Conservation (phyloP, 1,140 invertebrate genomes). For the Chlorops oryzae region DNA sequence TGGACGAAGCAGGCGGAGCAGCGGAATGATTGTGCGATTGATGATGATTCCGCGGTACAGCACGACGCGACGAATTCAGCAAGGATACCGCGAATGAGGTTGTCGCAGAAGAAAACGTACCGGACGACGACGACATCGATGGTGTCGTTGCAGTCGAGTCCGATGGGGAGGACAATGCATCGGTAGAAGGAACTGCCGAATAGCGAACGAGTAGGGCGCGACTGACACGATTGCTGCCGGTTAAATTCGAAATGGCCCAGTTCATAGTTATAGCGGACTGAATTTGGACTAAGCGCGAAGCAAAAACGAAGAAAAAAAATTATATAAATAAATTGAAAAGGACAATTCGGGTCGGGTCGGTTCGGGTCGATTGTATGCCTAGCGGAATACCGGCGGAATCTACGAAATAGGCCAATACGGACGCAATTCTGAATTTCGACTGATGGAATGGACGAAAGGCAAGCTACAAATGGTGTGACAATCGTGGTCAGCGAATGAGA, state of each 20-base stretch:
- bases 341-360: too few species aligned
- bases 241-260: slow-evolving; percentile 45
- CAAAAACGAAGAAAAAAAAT: too few species aligned
- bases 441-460: too few species aligned
- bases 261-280: slow-evolving; percentile 39
- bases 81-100: slow-evolving; percentile 51
- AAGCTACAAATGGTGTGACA: too few species aligned
- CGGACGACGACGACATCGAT: slow-evolving; percentile 34
- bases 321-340: too few species aligned
- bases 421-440: too few species aligned
- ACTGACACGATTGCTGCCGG: slow-evolving; percentile 44
- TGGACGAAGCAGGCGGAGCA: slow-evolving; percentile 10
- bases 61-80: slow-evolving; percentile 35
- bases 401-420: too few species aligned
- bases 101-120: slow-evolving; percentile 41
- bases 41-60: slow-evolving; percentile 23
- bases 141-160: slow-evolving; percentile 35
- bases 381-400: too few species aligned
- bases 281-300: too few species aligned
- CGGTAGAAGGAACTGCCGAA: slow-evolving; percentile 39
- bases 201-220: slow-evolving; percentile 44
- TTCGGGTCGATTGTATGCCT: too few species aligned
- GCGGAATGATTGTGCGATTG: slow-evolving; percentile 1
- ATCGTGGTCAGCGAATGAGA: too few species aligned
- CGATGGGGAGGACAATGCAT: slow-evolving; percentile 8